Conservation (phyloP, 92 coral and sea anemone genomes). For the Chrysogorgia sp. region DNA sequence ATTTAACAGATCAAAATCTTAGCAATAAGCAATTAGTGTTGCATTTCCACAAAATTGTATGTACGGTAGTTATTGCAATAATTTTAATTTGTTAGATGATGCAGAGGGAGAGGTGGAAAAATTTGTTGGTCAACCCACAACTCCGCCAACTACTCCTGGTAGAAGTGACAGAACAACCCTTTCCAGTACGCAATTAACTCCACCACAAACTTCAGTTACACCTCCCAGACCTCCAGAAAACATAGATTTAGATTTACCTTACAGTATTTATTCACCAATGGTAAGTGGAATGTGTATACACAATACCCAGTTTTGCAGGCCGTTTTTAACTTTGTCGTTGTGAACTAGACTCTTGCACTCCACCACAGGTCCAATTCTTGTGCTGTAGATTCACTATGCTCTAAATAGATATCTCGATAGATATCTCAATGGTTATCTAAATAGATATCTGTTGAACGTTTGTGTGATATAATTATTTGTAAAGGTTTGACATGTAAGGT, state of each 20-base stretch:
- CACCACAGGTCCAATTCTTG: no score
- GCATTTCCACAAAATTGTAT: no score
- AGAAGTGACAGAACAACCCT: constrained; percentile 51
- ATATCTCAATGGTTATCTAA: no score
- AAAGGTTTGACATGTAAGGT: no score
- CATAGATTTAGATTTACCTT: constrained; percentile 19
- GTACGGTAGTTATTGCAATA: no score
- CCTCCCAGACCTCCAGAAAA: constrained; percentile 21
- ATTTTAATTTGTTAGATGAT: constrained; percentile 28
- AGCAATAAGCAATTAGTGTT: no score
- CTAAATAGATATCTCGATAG: no score
- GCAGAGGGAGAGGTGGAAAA: constrained; percentile 77
- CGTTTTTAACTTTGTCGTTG: constrained; percentile 8
- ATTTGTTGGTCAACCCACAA: constrained; percentile 75
- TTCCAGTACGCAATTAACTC: constrained; percentile 64
- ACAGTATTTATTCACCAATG: constrained; percentile 43
- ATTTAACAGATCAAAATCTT: no score
- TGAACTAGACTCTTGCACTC: no score
- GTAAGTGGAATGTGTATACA: constrained; percentile 28
- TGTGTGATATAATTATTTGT: no score
- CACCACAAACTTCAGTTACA: constrained; percentile 35
- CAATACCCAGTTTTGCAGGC: constrained; percentile 38
- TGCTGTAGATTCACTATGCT: no score
- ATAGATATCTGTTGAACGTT: no score
- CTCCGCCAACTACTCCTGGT: constrained; percentile 42